Percentiles rank a stretch among this genome's conserved stretches.
phyloP scores from a whole-genome alignment of 2,797 vertebrate genomes.

The Manis pentadactyla region DNA sequence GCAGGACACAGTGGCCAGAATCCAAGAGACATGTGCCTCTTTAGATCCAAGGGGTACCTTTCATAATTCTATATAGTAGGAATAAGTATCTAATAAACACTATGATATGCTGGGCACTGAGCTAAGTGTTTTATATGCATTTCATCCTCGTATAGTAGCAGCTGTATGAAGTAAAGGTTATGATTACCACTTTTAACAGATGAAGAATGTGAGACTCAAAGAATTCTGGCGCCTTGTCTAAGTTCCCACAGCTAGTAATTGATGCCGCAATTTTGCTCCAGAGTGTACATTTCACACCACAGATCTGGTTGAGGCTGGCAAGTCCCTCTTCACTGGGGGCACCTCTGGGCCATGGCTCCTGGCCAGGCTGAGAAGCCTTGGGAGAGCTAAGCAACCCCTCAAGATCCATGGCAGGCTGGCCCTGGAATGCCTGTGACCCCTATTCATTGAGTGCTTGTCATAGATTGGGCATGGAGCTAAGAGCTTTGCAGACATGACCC shows the following conservation, averaged over 20 bases:
- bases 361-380: background rate
- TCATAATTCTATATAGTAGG: too few species aligned
- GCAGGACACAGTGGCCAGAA: too few species aligned
- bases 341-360: background rate
- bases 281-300: background rate
- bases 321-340: background rate
- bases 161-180: too few species aligned
- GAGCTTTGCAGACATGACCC: background rate
- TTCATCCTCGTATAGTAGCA: too few species aligned
- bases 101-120: too few species aligned
- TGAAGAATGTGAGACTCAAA: too few species aligned
- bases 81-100: too few species aligned
- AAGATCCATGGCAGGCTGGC: fast-evolving
- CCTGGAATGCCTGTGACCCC: background rate
- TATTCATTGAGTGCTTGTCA: too few species aligned
- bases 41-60: too few species aligned
- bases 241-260: background rate
- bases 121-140: too few species aligned
- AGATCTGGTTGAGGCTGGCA: background rate
- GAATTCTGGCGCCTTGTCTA: background rate
- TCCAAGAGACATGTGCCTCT: too few species aligned
- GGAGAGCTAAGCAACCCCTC: background rate
- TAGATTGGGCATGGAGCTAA: background rate
- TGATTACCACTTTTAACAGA: too few species aligned
- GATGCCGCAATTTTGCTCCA: background rate